These are phyloP conservation scores for Hippocampus guttulatus DNA, from an alignment of 2,113 vertebrate genomes.

Conservation along the genomic window DNA sequence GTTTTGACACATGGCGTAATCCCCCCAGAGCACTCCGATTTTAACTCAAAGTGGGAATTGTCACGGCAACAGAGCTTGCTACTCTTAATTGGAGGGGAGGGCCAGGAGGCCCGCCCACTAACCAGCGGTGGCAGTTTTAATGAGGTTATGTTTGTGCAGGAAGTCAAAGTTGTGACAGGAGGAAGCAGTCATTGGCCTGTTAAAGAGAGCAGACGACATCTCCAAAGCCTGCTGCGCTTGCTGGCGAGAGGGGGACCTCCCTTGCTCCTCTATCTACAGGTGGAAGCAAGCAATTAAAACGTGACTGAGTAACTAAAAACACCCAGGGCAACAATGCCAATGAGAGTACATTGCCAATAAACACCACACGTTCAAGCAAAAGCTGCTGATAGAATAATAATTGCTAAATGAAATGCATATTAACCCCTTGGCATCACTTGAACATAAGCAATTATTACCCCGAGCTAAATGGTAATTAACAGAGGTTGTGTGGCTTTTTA, in stretches of 20 bases:
- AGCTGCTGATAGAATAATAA: constrained; percentile 53
- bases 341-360: constrained; percentile 45
- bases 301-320: constrained; percentile 49
- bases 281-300: constrained; percentile 71
- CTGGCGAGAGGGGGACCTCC: constrained; percentile 58
- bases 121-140: constrained; percentile 70
- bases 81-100: constrained; percentile 74
- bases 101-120: constrained; percentile 67
- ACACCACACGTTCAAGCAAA: constrained; percentile 48
- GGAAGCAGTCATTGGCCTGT: constrained; percentile 71
- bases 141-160: constrained; percentile 73
- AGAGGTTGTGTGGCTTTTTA: constrained; percentile 15
- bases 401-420: constrained; percentile 52
- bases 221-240: constrained; percentile 63
- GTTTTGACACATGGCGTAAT: constrained; percentile 70
- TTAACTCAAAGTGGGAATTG: constrained; percentile 72
- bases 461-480: constrained; percentile 49
- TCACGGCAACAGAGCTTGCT: constrained; percentile 69
- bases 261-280: constrained; percentile 62
- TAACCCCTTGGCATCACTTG: constrained; percentile 44
- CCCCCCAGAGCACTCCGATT: constrained; percentile 62
- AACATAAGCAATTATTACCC: constrained; percentile 41
- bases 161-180: constrained; percentile 73
- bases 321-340: constrained; percentile 40
- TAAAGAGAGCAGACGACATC: constrained; percentile 67